phyloP scores from a whole-genome alignment of 2,888 invertebrate genomes.

The Ochlodes sylvanus region DNA sequence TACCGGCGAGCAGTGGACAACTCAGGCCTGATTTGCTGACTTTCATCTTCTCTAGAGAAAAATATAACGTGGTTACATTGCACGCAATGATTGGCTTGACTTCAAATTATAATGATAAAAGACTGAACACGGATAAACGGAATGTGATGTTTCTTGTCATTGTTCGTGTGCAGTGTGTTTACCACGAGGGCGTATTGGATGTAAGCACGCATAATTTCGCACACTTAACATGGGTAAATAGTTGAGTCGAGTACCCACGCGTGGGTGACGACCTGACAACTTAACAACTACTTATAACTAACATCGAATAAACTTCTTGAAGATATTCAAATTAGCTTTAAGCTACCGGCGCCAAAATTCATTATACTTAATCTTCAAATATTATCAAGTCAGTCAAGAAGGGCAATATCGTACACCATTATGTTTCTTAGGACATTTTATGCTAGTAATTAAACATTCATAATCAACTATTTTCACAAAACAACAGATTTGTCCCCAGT shows the following conservation, averaged over 20 bases:
- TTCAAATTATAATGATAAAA: too few relatives aligned
- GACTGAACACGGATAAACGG: neutral
- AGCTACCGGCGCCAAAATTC: too few relatives aligned
- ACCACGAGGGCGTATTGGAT: conserved; percentile 7
- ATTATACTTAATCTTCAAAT: too few relatives aligned
- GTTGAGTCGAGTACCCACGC: neutral
- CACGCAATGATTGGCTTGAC: neutral
- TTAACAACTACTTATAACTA: neutral
- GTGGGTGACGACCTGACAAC: neutral
- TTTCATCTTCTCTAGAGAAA: neutral
- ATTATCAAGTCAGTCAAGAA: too few relatives aligned
- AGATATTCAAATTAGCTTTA: neutral
- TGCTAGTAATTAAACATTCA: too few relatives aligned
- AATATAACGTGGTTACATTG: neutral
- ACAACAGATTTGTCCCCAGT: too few relatives aligned
- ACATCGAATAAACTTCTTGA: neutral
- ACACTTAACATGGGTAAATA: conserved; percentile 19
- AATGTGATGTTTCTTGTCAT: neutral
- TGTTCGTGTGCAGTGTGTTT: neutral
- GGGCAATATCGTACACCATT: too few relatives aligned
- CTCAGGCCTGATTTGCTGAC: neutral
- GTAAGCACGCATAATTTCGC: conserved; percentile 7
- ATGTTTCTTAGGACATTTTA: too few relatives aligned
- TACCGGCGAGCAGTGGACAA: neutral
- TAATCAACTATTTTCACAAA: too few relatives aligned